Evolutionary conservation across 2,888 invertebrate genomes (phyloP), one percentile per base, ranked within the genome.

Genomic region (Drosophila conformis): DNA sequence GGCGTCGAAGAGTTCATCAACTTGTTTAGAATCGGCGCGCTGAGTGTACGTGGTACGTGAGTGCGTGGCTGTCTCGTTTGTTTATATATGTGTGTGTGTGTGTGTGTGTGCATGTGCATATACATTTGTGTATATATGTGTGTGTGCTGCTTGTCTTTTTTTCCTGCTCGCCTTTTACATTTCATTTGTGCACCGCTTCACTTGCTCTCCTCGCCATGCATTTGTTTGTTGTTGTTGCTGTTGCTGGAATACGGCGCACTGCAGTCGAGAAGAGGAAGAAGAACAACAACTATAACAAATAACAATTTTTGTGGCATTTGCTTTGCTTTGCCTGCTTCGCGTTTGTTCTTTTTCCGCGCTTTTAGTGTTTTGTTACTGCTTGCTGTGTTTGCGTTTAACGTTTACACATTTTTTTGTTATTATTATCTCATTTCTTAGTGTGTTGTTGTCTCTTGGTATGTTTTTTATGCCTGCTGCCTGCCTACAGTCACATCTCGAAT

Each of bases 11-110:
- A 90, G 90, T 90, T 90, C 90, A 90, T 90, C 90, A 90, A 90
- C 90, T 90, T 90, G 91, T 89, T 90, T 90, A 90, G 90, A 90
- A 91, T 87, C 82, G 82, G 59, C 74, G 81, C 64, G 71, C 63
- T 80, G 77, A 77, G 78, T 46, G 25, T 79, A 78, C 83, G 88
- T 85, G 88, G 77, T 79, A 78, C 83, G 88, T 85, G 88, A 86
- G 86, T 86, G 83, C 81, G 77, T 82, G 79, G 69, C 73, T 89
- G 76, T 69, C 67, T 81, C 65, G 73, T 74, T 70, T 73, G 64
- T 53, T 25, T 66, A 58, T 68, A 25, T 82, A 57, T 65, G 48
- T 78, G 57, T 69, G 64, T 67, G 59, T 78, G 57, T 69, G 64
- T 67, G 59, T 67, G 66, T 73, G 38, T 51, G n/a, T 51, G 46